phyloP scores from a whole-genome alignment of 2,113 vertebrate genomes.

The Ranitomeya variabilis region DNA sequence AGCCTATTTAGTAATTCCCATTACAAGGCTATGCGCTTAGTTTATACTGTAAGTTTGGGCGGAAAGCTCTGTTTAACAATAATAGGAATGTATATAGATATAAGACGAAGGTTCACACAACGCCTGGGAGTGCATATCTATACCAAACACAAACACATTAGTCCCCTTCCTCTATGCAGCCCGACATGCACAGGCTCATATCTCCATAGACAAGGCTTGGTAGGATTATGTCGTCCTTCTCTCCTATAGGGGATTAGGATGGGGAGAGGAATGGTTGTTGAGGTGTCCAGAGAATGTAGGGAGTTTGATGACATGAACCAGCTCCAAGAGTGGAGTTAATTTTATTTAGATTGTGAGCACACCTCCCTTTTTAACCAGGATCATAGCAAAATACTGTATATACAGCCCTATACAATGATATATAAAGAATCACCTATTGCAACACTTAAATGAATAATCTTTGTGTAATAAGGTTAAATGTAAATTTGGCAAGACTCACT shows the following conservation, averaged over 20 bases:
- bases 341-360: not conserved
- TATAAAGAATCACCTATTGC: not conserved
- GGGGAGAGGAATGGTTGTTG: not conserved
- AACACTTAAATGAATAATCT: not conserved
- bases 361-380: not conserved
- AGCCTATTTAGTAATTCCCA: no score
- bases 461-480: not conserved
- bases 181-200: not conserved
- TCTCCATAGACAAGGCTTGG: not conserved
- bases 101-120: no score
- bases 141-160: no score
- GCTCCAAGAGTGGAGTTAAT: not conserved
- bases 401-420: no score
- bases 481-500: not conserved
- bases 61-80: no score
- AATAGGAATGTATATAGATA: no score
- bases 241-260: not conserved
- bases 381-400: not conserved
- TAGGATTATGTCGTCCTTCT: no score
- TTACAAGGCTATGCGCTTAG: no score
- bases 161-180: no score
- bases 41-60: no score
- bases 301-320: not conserved
- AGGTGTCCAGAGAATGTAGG: not conserved
- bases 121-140: no score